Conservation (phyloP, 2,888 invertebrate genomes). For the Himalopsyche anomala region DNA sequence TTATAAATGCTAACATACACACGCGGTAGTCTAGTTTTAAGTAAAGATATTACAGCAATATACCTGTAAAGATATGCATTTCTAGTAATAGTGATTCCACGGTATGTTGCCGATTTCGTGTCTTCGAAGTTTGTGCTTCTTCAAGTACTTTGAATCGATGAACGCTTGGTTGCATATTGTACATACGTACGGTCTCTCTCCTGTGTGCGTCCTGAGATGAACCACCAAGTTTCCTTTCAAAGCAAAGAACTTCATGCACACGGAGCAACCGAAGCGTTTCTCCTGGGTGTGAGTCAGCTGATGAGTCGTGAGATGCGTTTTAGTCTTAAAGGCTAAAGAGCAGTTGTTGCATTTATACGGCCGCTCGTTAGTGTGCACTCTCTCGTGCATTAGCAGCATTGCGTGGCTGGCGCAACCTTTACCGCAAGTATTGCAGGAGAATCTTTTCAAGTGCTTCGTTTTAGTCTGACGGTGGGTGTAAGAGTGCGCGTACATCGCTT, state of each 20-base stretch:
- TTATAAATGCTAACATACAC: too few relatives aligned
- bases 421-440: conserved; percentile 73
- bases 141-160: conserved; percentile 76
- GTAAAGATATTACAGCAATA: background rate
- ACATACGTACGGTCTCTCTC: conserved; percentile 75
- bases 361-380: conserved; percentile 75
- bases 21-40: too few relatives aligned
- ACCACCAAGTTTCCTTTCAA: conserved; percentile 76
- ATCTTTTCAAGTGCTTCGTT: conserved; percentile 69
- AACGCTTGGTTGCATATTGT: conserved; percentile 74
- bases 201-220: conserved; percentile 76
- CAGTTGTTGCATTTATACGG: conserved; percentile 75
- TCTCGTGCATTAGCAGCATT: conserved; percentile 75
- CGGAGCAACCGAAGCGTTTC: conserved; percentile 76
- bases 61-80: background rate
- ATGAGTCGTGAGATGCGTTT: conserved; percentile 75
- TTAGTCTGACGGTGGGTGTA: conserved; percentile 68
- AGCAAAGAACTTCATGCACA: conserved; percentile 77
- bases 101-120: conserved; percentile 73
- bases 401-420: conserved; percentile 75
- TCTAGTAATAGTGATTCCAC: conserved; percentile 69
- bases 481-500: conserved; percentile 71
- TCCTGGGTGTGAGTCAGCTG: conserved; percentile 76
- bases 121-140: conserved; percentile 75
- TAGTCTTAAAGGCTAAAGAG: conserved; percentile 74